Evolutionary conservation across 2,113 vertebrate species (phyloP).

Genomic region (Lutjanus erythropterus): DNA sequence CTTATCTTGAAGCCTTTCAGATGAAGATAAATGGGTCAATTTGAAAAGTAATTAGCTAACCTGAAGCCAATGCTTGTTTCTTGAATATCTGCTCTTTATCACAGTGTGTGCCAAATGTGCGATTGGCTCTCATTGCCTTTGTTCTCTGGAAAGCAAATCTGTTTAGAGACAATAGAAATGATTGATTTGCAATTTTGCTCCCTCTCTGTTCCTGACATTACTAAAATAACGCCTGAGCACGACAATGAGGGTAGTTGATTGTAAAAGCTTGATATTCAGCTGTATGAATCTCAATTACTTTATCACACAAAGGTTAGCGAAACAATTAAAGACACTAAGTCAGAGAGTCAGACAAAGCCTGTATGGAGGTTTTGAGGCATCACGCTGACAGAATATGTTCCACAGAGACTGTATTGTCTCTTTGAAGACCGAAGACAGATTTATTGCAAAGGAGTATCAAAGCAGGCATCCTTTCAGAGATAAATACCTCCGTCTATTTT

Average conservation of each 20-base stretch:
- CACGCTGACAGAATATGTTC: conserved; percentile 53
- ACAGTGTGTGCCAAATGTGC: conserved; percentile 56
- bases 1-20: conserved; percentile 66
- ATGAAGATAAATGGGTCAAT: conserved; percentile 80
- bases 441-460: conserved; percentile 72
- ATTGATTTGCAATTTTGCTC: conserved; percentile 74
- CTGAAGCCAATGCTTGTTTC: conserved; percentile 13
- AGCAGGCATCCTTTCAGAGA: conserved; percentile 63
- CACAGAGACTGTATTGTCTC: conserved; percentile 57
- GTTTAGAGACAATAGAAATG: conserved; percentile 77
- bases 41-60: conserved; percentile 78
- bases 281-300: conserved; percentile 31
- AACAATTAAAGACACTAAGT: conserved; percentile 59
- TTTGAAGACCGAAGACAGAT: conserved; percentile 72
- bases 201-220: conserved; percentile 62
- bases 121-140: conserved; percentile 63
- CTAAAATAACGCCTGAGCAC: conserved; percentile 29
- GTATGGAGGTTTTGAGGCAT: conserved; percentile 47
- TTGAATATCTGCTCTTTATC: conserved; percentile 60
- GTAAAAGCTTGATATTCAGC: conserved; percentile 26
- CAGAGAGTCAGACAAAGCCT: conserved; percentile 51
- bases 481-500: conserved; percentile 67
- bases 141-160: conserved; percentile 59
- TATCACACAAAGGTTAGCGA: conserved; percentile 44
- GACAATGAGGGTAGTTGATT: conserved; percentile 32